These are phyloP conservation scores for Cyprinodon diabolis DNA, from an alignment of 2,797 vertebrate species.

Conservation along the genomic window DNA sequence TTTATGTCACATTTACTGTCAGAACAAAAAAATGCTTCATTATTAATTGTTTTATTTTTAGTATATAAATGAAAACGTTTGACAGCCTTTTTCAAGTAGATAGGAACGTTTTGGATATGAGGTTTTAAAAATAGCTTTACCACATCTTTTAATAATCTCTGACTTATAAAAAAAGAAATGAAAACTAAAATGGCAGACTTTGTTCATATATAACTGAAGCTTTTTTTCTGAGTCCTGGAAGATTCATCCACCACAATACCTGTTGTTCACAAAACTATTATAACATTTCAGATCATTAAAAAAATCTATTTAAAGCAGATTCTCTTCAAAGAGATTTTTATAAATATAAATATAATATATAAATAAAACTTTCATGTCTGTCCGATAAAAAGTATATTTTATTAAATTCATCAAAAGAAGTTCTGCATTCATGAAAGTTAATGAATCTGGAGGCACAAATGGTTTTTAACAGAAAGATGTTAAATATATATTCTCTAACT, in stretches of 20 bases:
- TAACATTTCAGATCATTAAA: too few species aligned
- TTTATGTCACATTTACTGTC: conserved; percentile 1
- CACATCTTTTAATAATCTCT: neutral
- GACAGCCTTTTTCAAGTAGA: conserved; percentile 8
- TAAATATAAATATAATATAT: too few species aligned
- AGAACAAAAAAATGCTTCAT: conserved; percentile 5
- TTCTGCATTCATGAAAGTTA: too few species aligned
- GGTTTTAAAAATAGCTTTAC: conserved; percentile 8
- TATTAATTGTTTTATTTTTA: conserved; percentile 3
- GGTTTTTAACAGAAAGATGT: too few species aligned
- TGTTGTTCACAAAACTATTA: too few species aligned
- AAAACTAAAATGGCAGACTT: neutral
- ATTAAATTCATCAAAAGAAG: too few species aligned
- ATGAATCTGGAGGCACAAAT: too few species aligned
- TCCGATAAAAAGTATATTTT: too few species aligned
- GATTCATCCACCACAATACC: too few species aligned
- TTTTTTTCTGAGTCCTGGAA: neutral
- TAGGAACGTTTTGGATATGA: conserved; percentile 1
- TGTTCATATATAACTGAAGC: neutral
- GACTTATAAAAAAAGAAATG: conserved; percentile 1
- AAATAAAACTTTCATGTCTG: too few species aligned
- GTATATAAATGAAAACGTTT: neutral
- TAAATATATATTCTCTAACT: neutral
- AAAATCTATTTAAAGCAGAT: too few species aligned
- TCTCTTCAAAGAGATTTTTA: too few species aligned